A percentile compares a stretch with the other conserved stretches of the same genome.
Evolutionary conservation across 2,113 vertebrate genomes (phyloP).

Genomic region (Hydropotes inermis): DNA sequence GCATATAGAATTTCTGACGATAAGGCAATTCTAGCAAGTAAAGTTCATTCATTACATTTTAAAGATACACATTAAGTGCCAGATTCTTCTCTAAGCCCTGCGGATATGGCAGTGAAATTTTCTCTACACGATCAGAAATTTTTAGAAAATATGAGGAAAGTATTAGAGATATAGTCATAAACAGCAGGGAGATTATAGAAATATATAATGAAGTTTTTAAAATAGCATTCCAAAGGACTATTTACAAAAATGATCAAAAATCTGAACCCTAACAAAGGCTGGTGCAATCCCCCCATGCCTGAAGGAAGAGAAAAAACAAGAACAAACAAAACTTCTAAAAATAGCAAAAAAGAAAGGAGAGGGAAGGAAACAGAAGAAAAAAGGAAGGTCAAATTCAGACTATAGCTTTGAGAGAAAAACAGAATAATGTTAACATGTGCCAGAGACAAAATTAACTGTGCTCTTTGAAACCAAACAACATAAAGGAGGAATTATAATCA

Average conservation of each 20-base stretch:
- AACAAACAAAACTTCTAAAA: background rate
- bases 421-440: background rate
- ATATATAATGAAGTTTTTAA: background rate
- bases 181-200: background rate
- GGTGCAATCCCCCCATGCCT: background rate
- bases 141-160: background rate
- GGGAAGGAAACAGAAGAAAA: background rate
- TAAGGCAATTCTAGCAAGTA: background rate
- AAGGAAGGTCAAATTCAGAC: background rate
- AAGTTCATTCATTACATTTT: background rate
- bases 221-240: background rate
- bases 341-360: background rate
- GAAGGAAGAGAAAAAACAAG: background rate
- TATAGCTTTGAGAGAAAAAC: background rate
- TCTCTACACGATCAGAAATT: background rate
- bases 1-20: background rate
- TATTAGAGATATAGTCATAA: background rate
- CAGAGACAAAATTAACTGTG: background rate
- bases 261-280: background rate
- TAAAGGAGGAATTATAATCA: background rate
- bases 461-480: background rate
- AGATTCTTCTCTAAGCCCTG: background rate
- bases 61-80: background rate
- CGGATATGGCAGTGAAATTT: background rate
- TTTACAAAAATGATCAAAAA: background rate